Conservation (phyloP, 2,888 invertebrate genomes). For the Idaea biselata region DNA sequence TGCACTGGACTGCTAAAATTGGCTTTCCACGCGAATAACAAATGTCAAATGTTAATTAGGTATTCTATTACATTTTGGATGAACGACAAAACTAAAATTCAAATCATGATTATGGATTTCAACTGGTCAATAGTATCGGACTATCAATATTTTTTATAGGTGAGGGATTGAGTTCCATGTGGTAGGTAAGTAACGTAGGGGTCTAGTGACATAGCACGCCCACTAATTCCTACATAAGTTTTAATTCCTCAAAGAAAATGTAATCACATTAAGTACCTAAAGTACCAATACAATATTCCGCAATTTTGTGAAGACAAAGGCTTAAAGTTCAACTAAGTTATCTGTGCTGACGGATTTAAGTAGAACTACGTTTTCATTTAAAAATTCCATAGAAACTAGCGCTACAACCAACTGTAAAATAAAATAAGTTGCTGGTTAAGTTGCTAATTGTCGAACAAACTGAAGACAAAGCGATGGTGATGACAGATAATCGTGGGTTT, state of each 20-base stretch:
- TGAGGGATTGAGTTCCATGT: no score
- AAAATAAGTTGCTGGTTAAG: slow-evolving; percentile 5
- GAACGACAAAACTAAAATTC: no score
- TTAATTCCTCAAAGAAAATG: neutral
- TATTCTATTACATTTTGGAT: no score
- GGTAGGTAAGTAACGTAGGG: no score
- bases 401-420: slow-evolving; percentile 6
- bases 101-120: no score
- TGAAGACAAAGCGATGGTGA: slow-evolving; percentile 10
- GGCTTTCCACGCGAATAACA: no score
- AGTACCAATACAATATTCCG: no score
- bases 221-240: neutral
- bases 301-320: neutral
- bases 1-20: no score
- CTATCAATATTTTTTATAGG: no score
- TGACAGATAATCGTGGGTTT: slow-evolving; percentile 21
- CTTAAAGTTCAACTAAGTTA: neutral
- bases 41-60: no score
- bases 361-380: slow-evolving; percentile 7
- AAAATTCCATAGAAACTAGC: neutral
- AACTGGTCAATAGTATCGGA: no score
- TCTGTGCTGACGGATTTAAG: neutral
- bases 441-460: neutral
- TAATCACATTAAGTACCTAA: neutral
- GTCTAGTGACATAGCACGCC: no score